Evolutionary conservation across 2,888 invertebrate species (phyloP).

Genomic region (Lasioglossum vierecki): DNA sequence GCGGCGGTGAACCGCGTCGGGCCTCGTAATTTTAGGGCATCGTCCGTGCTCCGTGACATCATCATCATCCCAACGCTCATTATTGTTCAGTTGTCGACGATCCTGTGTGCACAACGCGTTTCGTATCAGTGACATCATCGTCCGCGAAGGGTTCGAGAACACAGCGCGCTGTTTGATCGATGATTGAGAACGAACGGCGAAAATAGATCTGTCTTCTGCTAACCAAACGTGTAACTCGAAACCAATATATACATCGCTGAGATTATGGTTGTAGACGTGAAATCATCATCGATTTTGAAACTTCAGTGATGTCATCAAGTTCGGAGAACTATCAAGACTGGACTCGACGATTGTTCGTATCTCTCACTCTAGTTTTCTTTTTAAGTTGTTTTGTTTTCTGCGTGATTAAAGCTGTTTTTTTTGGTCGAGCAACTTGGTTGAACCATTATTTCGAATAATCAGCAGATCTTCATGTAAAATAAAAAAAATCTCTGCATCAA

Average conservation of each 20-base stretch:
- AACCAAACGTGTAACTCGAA: constrained; percentile 43
- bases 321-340: background rate
- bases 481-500: too few species aligned
- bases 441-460: background rate
- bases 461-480: too few species aligned
- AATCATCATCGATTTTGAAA: background rate
- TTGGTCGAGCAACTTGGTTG: background rate
- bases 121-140: constrained; percentile 64
- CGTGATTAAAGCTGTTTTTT: background rate
- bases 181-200: constrained; percentile 53
- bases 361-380: background rate
- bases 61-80: constrained; percentile 64
- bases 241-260: constrained; percentile 3
- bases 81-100: constrained; percentile 40
- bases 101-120: constrained; percentile 4
- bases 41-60: constrained; percentile 64
- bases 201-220: constrained; percentile 69
- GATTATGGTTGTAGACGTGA: background rate
- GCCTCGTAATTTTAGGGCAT: constrained; percentile 66
- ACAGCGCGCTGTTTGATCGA: constrained; percentile 54
- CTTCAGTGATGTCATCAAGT: background rate
- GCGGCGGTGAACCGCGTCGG: constrained; percentile 36
- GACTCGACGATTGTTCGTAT: background rate
- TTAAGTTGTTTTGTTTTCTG: background rate
- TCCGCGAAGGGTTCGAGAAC: constrained; percentile 36